Conservation (phyloP, 2,797 vertebrate genomes). For the Chiloscyllium punctatum region DNA sequence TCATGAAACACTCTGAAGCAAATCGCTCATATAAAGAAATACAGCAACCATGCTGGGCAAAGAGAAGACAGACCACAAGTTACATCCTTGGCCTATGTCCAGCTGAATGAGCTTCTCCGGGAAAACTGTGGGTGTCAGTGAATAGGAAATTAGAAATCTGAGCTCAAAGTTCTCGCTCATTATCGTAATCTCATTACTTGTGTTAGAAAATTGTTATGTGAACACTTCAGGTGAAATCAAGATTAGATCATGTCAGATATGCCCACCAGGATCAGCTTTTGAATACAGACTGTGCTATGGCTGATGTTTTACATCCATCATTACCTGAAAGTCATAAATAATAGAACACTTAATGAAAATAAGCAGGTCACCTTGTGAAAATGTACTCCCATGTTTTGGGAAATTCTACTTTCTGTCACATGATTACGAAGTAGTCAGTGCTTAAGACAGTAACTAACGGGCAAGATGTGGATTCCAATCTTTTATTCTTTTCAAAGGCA, state of each 20-base stretch:
- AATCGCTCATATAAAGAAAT: neutral
- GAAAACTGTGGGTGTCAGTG: neutral
- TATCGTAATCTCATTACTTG: neutral
- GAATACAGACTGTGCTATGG: neutral
- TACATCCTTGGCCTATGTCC: neutral
- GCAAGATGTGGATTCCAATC: neutral
- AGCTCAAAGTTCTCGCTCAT: neutral
- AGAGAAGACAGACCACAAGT: neutral
- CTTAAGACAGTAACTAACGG: neutral
- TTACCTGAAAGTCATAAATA: neutral
- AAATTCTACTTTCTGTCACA: neutral
- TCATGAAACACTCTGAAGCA: neutral
- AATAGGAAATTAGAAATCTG: neutral
- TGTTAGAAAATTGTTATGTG: neutral
- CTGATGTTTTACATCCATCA: neutral
- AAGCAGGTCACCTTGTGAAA: neutral
- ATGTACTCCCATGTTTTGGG: neutral
- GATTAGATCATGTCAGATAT: neutral
- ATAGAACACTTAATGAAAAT: neutral
- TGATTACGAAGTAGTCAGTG: neutral
- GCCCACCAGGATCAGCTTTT: neutral
- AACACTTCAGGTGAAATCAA: neutral
- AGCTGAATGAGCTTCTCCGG: neutral
- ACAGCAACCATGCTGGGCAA: neutral
- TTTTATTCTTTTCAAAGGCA: no score